These are phyloP conservation scores for Sitta europaea DNA, from an alignment of 2,113 vertebrate species.

Conservation along the genomic window DNA sequence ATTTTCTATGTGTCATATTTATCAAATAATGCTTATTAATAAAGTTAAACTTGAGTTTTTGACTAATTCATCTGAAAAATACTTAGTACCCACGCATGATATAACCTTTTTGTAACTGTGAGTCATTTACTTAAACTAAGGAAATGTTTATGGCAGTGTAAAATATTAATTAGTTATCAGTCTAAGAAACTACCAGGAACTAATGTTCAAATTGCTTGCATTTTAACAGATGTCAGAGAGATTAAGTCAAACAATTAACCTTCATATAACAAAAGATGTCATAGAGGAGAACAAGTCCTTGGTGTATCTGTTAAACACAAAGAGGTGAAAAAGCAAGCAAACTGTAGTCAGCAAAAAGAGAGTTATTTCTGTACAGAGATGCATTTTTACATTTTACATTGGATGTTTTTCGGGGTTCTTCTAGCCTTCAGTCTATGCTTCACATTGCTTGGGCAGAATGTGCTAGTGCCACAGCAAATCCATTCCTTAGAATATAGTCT, in stretches of 20 bases:
- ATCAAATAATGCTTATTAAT: slow-evolving; percentile 12
- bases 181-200: slow-evolving; percentile 47
- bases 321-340: background rate
- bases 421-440: slow-evolving; percentile 3
- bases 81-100: slow-evolving; percentile 9
- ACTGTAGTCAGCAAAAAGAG: slow-evolving; percentile 24
- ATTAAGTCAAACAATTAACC: slow-evolving; percentile 57
- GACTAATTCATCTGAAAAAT: slow-evolving; percentile 59
- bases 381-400: background rate
- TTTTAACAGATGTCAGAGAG: slow-evolving; percentile 31
- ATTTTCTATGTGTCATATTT: background rate
- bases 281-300: background rate
- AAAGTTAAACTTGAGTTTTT: slow-evolving; percentile 42
- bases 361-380: slow-evolving; percentile 40
- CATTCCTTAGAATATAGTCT: background rate
- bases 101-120: slow-evolving; percentile 41
- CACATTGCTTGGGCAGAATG: background rate
- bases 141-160: slow-evolving; percentile 53
- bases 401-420: background rate
- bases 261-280: background rate
- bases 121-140: slow-evolving; percentile 57
- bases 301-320: slow-evolving; percentile 14
- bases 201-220: slow-evolving; percentile 40
- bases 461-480: background rate
- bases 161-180: slow-evolving; percentile 64